Percentiles rank a stretch among this genome's conserved stretches.
phyloP scores from a whole-genome alignment of 2,888 invertebrate genomes.

The Laothoe populi region DNA sequence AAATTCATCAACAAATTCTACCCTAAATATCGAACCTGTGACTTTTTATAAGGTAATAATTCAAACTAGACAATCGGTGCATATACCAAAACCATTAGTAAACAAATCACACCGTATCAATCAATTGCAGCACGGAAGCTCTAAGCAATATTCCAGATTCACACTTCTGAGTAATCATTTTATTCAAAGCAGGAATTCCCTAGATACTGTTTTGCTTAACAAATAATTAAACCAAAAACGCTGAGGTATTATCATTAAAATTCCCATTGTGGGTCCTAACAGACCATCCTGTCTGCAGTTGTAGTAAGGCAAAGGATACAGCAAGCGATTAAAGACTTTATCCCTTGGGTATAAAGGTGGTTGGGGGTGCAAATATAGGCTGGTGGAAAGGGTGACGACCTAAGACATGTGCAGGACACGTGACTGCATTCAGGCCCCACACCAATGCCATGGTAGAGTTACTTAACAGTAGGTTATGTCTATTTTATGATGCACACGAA shows the following conservation, averaged over 20 bases:
- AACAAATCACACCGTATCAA: background rate
- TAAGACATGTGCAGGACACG: slow-evolving; percentile 42
- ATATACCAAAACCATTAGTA: background rate
- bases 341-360: background rate
- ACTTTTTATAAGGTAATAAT: too few relatives aligned
- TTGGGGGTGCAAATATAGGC: slow-evolving; percentile 2
- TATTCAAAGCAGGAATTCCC: background rate
- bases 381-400: slow-evolving; percentile 43
- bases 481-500: background rate
- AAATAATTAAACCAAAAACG: slow-evolving; percentile 45
- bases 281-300: slow-evolving; percentile 43
- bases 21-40: too few relatives aligned
- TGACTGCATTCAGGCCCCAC: slow-evolving; percentile 31
- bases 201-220: slow-evolving; percentile 20
- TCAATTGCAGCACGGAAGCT: background rate
- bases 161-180: background rate
- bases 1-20: too few relatives aligned
- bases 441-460: background rate
- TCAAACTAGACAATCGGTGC: too few relatives aligned
- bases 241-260: slow-evolving; percentile 48
- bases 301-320: background rate
- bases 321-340: slow-evolving; percentile 9
- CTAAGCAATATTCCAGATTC: background rate
- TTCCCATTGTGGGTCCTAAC: slow-evolving; percentile 48
- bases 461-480: background rate